These are phyloP conservation scores for Pyrrhura leucotis DNA, from an alignment of 2,797 vertebrate species.

Conservation along the genomic window DNA sequence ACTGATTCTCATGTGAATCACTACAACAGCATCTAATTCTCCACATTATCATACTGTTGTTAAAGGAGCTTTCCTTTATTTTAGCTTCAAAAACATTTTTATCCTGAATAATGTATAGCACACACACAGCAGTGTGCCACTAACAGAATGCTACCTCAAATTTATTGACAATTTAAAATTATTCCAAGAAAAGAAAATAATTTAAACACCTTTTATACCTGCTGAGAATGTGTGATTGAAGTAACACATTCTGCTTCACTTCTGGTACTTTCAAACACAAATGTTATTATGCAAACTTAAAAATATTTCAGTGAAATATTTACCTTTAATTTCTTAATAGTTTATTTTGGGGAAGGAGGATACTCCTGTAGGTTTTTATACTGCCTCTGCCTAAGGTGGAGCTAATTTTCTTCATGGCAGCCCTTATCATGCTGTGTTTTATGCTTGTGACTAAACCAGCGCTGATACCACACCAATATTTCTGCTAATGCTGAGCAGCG, in stretches of 20 bases:
- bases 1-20: background rate
- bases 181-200: background rate
- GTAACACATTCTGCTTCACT: background rate
- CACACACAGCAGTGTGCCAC: background rate
- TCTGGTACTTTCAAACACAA: background rate
- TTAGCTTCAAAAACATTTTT: background rate
- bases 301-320: background rate
- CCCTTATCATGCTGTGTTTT: background rate
- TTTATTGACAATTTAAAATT: background rate
- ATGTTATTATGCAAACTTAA: background rate
- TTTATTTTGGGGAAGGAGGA: background rate
- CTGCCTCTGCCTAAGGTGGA: background rate
- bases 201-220: background rate
- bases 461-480: background rate
- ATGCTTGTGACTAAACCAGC: background rate
- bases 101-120: background rate
- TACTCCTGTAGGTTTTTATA: background rate
- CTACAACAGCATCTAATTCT: background rate
- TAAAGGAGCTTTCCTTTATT: background rate
- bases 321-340: background rate
- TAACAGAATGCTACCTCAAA: background rate
- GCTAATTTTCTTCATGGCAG: background rate
- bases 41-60: background rate
- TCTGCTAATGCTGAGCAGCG: background rate
- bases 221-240: background rate